Percentiles rank a stretch among this genome's conserved stretches.
phyloP scores from a whole-genome alignment of 2,797 vertebrate species.

The Sebastes minor region DNA sequence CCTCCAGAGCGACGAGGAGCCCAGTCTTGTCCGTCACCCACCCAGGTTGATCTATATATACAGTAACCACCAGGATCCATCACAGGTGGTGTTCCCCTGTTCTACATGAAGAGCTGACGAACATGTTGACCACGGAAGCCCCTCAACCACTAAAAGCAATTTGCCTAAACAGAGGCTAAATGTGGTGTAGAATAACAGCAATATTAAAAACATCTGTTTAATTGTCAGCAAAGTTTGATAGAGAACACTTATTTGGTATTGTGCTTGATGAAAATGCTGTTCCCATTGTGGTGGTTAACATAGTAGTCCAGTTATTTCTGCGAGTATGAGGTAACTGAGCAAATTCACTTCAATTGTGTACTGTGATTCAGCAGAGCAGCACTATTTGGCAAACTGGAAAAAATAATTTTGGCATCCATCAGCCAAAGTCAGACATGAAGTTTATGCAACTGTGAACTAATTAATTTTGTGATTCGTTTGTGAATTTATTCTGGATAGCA shows the following conservation, averaged over 20 bases:
- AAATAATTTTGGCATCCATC: neutral
- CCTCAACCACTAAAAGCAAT: constrained; percentile 7
- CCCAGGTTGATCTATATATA: neutral
- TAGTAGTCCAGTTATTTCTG: neutral
- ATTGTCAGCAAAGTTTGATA: constrained; percentile 3
- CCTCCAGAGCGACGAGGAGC: constrained; percentile 37
- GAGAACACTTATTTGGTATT: neutral
- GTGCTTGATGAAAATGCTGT: neutral
- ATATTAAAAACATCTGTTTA: neutral
- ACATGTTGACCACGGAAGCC: constrained; percentile 34
- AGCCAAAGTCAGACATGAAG: neutral
- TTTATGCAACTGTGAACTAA: constrained; percentile 26
- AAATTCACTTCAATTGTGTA: neutral
- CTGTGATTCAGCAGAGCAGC: neutral
- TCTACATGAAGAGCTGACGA: constrained; percentile 28
- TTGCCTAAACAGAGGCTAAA: neutral
- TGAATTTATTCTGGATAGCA: constrained; percentile 29
- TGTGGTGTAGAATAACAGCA: constrained; percentile 2
- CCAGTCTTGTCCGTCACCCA: neutral
- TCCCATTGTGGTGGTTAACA: neutral
- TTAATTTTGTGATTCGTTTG: constrained; percentile 15
- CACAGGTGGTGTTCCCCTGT: neutral
- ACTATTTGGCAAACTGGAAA: neutral
- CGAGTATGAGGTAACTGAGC: neutral
- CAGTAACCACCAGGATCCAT: neutral